These are phyloP conservation scores for Emydura subglobosa DNA, from an alignment of 2,113 vertebrate species.

Conservation along the genomic window DNA sequence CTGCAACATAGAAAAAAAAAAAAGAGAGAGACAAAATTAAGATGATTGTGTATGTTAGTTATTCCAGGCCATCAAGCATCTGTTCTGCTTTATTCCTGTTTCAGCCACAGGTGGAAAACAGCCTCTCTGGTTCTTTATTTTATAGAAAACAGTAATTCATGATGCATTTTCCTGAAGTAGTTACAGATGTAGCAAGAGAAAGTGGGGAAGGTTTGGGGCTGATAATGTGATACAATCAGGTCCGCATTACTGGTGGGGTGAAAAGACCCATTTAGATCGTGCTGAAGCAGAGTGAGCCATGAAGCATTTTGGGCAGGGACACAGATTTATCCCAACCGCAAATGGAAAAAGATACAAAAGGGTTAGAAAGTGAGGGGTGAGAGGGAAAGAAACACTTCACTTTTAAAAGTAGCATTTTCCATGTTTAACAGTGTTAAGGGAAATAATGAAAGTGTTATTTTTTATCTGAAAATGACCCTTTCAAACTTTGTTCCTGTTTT, in stretches of 20 bases:
- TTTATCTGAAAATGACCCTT: background rate
- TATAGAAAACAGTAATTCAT: background rate
- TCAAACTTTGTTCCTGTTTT: background rate
- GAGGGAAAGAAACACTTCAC: background rate
- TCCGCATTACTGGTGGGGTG: accelerated
- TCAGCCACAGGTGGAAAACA: slow-evolving; percentile 11
- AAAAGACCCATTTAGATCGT: background rate
- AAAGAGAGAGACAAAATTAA: slow-evolving; percentile 3
- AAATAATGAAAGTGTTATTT: background rate
- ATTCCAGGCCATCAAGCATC: slow-evolving; percentile 21
- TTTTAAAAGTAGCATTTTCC: background rate
- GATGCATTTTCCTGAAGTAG: background rate
- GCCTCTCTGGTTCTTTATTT: background rate
- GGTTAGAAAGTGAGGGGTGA: background rate
- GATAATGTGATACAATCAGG: background rate
- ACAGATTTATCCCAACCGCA: background rate
- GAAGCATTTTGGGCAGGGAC: background rate
- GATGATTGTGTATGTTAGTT: slow-evolving; percentile 12
- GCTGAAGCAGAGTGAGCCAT: background rate
- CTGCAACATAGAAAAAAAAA: background rate
- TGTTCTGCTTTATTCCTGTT: slow-evolving; percentile 21
- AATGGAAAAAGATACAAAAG: background rate
- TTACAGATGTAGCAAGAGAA: accelerated
- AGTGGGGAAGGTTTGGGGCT: background rate
- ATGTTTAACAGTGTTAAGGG: background rate